Percentiles rank a stretch among this genome's conserved stretches.
Evolutionary conservation across 2,888 invertebrate species (phyloP).

Genomic region (Eurytoma adleriae): DNA sequence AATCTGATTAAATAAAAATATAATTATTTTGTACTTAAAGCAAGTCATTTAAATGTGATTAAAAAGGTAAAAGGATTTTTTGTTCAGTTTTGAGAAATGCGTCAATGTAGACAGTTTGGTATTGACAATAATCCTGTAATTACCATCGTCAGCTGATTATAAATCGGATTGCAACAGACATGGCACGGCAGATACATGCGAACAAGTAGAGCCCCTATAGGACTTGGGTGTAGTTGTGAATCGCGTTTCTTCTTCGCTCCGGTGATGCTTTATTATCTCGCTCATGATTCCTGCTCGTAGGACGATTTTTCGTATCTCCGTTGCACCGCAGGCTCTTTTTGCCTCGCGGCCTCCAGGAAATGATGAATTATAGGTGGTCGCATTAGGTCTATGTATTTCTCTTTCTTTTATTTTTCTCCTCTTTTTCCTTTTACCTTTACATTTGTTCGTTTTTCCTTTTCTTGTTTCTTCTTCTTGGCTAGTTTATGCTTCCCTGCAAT

Average conservation of each 20-base stretch:
- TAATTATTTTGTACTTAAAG: too few relatives aligned
- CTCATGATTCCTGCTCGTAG: conserved; percentile 46
- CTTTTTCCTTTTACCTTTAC: neutral
- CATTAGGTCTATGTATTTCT: neutral
- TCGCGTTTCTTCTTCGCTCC: conserved; percentile 49
- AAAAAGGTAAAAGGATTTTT: too few relatives aligned
- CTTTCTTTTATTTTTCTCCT: conserved; percentile 8
- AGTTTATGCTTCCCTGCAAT: conserved; percentile 21
- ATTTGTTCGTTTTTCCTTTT: neutral
- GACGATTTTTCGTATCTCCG: conserved; percentile 55
- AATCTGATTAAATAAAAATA: too few relatives aligned
- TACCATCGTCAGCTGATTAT: too few relatives aligned
- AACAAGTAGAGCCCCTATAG: neutral
- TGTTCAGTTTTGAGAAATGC: too few relatives aligned
- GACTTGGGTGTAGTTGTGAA: conserved; percentile 47
- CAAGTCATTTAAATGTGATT: too few relatives aligned
- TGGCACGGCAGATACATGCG: neutral
- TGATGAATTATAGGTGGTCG: conserved; percentile 53
- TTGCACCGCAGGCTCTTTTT: conserved; percentile 43
- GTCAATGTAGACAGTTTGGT: too few relatives aligned
- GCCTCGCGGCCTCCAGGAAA: conserved; percentile 52
- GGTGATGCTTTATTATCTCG: conserved; percentile 49
- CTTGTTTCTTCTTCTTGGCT: neutral
- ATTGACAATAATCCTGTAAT: too few relatives aligned
- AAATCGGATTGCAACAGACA: neutral